phyloP scores from a whole-genome alignment of 2,797 vertebrate species.

The Serranus cabrilla region DNA sequence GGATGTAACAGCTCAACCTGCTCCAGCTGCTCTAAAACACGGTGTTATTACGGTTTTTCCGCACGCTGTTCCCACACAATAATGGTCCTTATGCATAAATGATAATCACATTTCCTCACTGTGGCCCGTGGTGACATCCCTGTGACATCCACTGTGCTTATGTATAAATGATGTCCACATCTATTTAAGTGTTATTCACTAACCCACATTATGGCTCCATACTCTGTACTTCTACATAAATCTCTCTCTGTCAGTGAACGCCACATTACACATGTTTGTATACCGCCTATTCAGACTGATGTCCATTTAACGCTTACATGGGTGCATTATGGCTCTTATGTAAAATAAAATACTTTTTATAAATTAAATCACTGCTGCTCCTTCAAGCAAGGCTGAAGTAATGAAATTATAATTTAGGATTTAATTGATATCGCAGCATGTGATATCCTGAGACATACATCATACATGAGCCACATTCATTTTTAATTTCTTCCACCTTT shows the following conservation, averaged over 20 bases:
- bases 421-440: constrained; percentile 49
- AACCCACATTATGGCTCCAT: constrained; percentile 37
- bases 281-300: constrained; percentile 13
- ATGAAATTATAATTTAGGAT: constrained; percentile 44
- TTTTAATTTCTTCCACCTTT: constrained; percentile 48
- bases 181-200: constrained; percentile 62
- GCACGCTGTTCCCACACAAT: constrained; percentile 55
- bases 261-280: constrained; percentile 35
- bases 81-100: constrained; percentile 77
- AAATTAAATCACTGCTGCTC: constrained; percentile 35
- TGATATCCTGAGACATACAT: constrained; percentile 44
- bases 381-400: constrained; percentile 19
- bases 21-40: constrained; percentile 45
- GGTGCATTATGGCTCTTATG: constrained; percentile 11
- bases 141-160: constrained; percentile 64
- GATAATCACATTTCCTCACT: constrained; percentile 76
- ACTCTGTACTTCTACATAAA: constrained; percentile 44
- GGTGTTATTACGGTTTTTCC: constrained; percentile 51
- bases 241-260: constrained; percentile 36
- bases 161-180: constrained; percentile 78
- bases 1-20: constrained; percentile 22
- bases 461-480: constrained; percentile 44
- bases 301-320: not conserved
- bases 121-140: constrained; percentile 64
- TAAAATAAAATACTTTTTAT: constrained; percentile 47